Evolutionary conservation across 2,888 invertebrate genomes (phyloP).

Genomic region (Patella caerulea): DNA sequence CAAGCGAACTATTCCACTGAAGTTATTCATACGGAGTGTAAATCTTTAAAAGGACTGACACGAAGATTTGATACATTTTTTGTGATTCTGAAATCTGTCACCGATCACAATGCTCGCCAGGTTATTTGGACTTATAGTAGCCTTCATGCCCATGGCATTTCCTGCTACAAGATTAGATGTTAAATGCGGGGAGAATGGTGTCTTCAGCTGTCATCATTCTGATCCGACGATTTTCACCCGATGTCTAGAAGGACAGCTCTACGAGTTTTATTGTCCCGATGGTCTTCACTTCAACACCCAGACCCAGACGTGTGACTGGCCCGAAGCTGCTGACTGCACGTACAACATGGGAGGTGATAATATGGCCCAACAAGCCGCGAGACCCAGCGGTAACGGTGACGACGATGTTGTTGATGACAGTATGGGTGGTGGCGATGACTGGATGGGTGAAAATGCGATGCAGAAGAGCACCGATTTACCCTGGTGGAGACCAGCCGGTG

Average conservation of each 20-base stretch:
- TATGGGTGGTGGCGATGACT: not conserved
- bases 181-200: slow-evolving; percentile 28
- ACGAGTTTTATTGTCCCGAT: slow-evolving; percentile 41
- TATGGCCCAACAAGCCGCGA: not conserved
- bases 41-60: too few relatives aligned
- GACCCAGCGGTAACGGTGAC: not conserved
- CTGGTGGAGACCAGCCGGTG: slow-evolving; percentile 41
- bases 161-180: slow-evolving; percentile 21
- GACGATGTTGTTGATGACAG: not conserved
- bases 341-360: not conserved
- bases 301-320: slow-evolving; percentile 52
- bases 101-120: too few relatives aligned
- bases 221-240: slow-evolving; percentile 40
- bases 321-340: slow-evolving; percentile 42
- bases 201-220: slow-evolving; percentile 36
- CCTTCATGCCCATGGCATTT: not conserved
- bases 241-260: slow-evolving; percentile 39
- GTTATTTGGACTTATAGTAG: too few relatives aligned
- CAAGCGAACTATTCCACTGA: too few relatives aligned
- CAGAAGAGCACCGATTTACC: slow-evolving; percentile 24
- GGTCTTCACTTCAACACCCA: slow-evolving; percentile 48
- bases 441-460: not conserved
- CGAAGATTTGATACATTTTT: too few relatives aligned
- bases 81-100: too few relatives aligned
- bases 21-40: too few relatives aligned